Conservation (phyloP, 2,113 vertebrate genomes). For the Protobothrops flavoviridis region DNA sequence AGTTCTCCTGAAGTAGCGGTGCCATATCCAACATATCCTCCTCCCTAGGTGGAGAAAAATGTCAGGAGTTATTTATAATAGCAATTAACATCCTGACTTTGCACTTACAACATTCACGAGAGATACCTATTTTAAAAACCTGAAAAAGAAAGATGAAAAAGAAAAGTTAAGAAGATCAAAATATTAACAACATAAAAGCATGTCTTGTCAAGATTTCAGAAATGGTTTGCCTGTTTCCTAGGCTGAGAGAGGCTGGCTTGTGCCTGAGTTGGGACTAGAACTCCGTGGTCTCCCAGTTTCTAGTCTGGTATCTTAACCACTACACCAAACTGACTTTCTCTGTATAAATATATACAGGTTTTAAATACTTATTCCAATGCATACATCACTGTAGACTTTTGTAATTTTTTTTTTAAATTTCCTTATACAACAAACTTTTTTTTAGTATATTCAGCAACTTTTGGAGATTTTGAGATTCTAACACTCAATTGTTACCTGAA, state of each 20-base stretch:
- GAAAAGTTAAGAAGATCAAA: neutral
- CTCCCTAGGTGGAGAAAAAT: constrained; percentile 71
- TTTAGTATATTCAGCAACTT: neutral
- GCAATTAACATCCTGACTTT: neutral
- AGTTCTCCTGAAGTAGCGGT: constrained; percentile 86
- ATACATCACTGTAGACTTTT: neutral
- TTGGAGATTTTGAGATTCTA: neutral
- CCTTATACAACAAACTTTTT: neutral
- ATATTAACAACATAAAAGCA: neutral
- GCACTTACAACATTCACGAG: neutral
- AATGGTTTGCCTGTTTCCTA: neutral
- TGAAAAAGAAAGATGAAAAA: neutral
- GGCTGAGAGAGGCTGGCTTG: neutral
- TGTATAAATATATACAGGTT: neutral
- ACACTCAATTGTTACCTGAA: neutral
- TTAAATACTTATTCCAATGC: neutral
- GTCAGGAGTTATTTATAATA: neutral
- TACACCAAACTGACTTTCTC: neutral
- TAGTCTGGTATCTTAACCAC: neutral
- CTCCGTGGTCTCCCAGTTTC: neutral
- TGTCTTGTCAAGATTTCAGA: neutral
- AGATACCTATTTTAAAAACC: neutral
- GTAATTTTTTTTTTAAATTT: neutral
- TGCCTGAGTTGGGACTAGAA: neutral
- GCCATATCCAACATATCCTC: constrained; percentile 96